These are phyloP conservation scores for Monomorium pharaonis DNA, from an alignment of 1,140 invertebrate genomes.

Conservation along the genomic window DNA sequence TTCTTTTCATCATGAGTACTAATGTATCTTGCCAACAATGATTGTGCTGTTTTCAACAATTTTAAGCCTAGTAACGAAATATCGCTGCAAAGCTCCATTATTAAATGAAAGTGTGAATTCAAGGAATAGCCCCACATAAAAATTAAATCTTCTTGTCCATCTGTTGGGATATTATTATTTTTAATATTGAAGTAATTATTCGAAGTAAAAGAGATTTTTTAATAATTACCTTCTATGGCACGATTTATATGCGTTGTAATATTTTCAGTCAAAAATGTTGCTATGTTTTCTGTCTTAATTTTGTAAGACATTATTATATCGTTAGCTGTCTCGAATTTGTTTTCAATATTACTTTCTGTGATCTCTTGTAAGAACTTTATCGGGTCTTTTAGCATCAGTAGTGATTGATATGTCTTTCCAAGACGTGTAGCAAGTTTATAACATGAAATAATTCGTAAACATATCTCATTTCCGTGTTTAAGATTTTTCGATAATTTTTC, in stretches of 20 bases:
- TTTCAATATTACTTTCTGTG: slow-evolving; percentile 84
- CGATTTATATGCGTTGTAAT: slow-evolving; percentile 83
- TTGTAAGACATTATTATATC: slow-evolving; percentile 85
- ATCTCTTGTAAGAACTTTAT: slow-evolving; percentile 85
- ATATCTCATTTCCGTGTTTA: slow-evolving; percentile 84
- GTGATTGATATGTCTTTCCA: slow-evolving; percentile 85
- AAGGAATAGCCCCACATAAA: slow-evolving; percentile 85
- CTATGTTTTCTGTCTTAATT: slow-evolving; percentile 81
- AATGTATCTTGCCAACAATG: slow-evolving; percentile 69
- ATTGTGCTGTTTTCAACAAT: slow-evolving; percentile 77
- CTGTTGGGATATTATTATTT: slow-evolving; percentile 61
- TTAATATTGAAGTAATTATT: slow-evolving; percentile 1
- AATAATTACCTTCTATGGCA: slow-evolving; percentile 81
- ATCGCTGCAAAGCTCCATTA: slow-evolving; percentile 82
- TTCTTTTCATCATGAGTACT: slow-evolving; percentile 74
- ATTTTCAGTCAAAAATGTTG: slow-evolving; percentile 83
- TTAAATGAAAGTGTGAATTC: slow-evolving; percentile 82
- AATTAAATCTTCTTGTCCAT: slow-evolving; percentile 79
- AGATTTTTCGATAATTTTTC: slow-evolving; percentile 77
- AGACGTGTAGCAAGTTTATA: slow-evolving; percentile 86
- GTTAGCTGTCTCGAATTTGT: slow-evolving; percentile 86
- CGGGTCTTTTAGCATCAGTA: slow-evolving; percentile 85
- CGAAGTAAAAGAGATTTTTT: slow-evolving; percentile 19
- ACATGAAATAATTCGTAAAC: slow-evolving; percentile 85
- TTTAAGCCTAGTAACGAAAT: slow-evolving; percentile 79